Percentiles rank a stretch among this genome's conserved stretches.
These are phyloP conservation scores for Chelmon rostratus DNA, from an alignment of 2,797 vertebrate genomes.

Conservation along the genomic window DNA sequence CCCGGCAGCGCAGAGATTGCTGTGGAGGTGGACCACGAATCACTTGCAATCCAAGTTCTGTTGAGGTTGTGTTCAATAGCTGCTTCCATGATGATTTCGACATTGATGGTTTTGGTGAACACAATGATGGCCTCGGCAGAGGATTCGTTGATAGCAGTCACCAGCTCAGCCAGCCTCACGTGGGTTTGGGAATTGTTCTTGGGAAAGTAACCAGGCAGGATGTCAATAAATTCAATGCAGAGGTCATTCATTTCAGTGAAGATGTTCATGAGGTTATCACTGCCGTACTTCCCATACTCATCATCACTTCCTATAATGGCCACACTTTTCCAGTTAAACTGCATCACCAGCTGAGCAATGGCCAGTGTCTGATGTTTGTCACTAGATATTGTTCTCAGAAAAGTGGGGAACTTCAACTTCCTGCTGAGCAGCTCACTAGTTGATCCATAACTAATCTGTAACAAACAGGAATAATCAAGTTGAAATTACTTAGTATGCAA, in stretches of 20 bases:
- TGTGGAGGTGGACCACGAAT: conserved; percentile 69
- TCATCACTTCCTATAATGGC: conserved; percentile 72
- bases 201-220: conserved; percentile 52
- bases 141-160: neutral
- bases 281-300: conserved; percentile 70
- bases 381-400: conserved; percentile 70
- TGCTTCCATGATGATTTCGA: conserved; percentile 45
- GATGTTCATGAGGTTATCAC: conserved; percentile 13
- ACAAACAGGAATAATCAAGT: conserved; percentile 11
- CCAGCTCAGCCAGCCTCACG: rapidly evolving
- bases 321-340: conserved; percentile 66
- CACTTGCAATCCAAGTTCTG: conserved; percentile 78
- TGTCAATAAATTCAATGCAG: conserved; percentile 62
- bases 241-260: neutral
- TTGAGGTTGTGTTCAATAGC: conserved; percentile 31
- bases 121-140: conserved; percentile 73
- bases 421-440: conserved; percentile 69
- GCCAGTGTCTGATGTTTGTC: conserved; percentile 66
- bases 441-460: conserved; percentile 71
- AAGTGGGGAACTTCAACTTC: conserved; percentile 75
- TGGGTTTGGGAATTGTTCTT: rapidly evolving
- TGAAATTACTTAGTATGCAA: neutral
- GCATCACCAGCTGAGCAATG: conserved; percentile 55
- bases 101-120: conserved; percentile 65
- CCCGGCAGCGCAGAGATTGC: neutral